Evolutionary conservation across 2,888 invertebrate species (phyloP).

Genomic region (Platerodrilus igneus): DNA sequence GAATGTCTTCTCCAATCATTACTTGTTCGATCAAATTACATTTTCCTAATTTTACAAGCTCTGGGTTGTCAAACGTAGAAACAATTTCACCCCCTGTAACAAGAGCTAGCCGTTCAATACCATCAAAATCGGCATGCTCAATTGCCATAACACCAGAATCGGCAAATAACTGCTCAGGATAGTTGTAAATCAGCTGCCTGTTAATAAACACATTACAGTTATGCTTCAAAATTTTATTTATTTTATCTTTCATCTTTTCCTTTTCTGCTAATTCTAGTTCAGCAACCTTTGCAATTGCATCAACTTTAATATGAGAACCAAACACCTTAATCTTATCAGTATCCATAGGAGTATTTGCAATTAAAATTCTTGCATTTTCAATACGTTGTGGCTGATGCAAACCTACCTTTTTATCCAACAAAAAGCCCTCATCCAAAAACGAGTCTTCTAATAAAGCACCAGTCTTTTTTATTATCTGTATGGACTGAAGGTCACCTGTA

Average conservation of each 20-base stretch:
- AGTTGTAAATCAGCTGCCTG: slow-evolving; percentile 98
- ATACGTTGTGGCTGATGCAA: slow-evolving; percentile 95
- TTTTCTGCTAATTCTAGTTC: slow-evolving; percentile 97
- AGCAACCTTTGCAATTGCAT: slow-evolving; percentile 92
- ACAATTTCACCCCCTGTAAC: slow-evolving; percentile 98
- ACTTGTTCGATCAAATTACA: slow-evolving; percentile 96
- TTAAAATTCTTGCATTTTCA: slow-evolving; percentile 93
- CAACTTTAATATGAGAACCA: slow-evolving; percentile 90
- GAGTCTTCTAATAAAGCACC: slow-evolving; percentile 93
- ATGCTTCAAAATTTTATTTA: slow-evolving; percentile 90
- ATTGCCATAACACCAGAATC: slow-evolving; percentile 99
- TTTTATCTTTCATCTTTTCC: slow-evolving; percentile 99
- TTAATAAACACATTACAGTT: slow-evolving; percentile 98
- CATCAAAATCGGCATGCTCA: slow-evolving; percentile 99
- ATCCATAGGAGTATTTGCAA: slow-evolving; percentile 99
- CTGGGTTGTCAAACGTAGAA: slow-evolving; percentile 95
- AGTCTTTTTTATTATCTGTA: slow-evolving; percentile 96
- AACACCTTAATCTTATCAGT: slow-evolving; percentile 99
- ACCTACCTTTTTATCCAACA: slow-evolving; percentile 95
- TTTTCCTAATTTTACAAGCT: slow-evolving; percentile 84
- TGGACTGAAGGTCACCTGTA: slow-evolving; percentile 90
- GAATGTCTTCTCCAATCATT: slow-evolving; percentile 96
- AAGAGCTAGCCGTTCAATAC: slow-evolving; percentile 93
- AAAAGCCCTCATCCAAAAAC: slow-evolving; percentile 91
- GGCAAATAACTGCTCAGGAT: slow-evolving; percentile 98